A percentile compares a stretch with the other conserved stretches of the same genome.
These are phyloP conservation scores for Diorhabda sublineata DNA, from an alignment of 1,140 invertebrate species.

Conservation along the genomic window DNA sequence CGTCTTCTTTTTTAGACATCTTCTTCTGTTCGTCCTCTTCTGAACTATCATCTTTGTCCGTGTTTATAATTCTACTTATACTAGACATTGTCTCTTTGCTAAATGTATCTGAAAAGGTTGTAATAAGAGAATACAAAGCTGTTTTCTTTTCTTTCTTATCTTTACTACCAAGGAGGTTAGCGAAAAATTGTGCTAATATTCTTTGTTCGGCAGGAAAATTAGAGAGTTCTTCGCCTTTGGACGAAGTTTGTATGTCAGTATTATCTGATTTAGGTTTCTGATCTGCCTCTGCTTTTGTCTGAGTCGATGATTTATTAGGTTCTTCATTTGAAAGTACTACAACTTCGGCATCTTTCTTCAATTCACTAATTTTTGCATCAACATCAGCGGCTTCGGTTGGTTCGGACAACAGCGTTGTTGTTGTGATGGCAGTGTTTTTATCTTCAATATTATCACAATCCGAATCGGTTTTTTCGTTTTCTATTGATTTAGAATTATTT, in stretches of 20 bases:
- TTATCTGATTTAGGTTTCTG: background rate
- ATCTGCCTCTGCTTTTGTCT: background rate
- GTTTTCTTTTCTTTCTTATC: constrained; percentile 36
- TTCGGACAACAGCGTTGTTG: background rate
- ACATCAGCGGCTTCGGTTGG: too few relatives aligned
- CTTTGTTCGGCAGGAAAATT: constrained; percentile 27
- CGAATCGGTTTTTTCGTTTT: constrained; percentile 10
- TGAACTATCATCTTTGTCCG: constrained; percentile 13
- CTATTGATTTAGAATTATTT: background rate
- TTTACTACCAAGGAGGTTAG: constrained; percentile 33
- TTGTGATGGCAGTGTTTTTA: background rate
- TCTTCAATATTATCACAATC: background rate
- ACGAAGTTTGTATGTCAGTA: background rate
- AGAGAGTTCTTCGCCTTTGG: constrained; percentile 4
- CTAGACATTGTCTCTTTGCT: constrained; percentile 28
- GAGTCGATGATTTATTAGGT: background rate
- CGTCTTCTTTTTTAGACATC: background rate
- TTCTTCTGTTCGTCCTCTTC: constrained; percentile 21
- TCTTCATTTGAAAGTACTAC: background rate
- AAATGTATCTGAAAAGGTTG: constrained; percentile 35
- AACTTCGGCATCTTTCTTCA: background rate
- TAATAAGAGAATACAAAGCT: constrained; percentile 31
- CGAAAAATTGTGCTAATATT: constrained; percentile 35
- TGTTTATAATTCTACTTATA: constrained; percentile 34
- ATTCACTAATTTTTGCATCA: background rate